Conservation (phyloP, 2,888 invertebrate species). For the Chrysolina oricalcia region DNA sequence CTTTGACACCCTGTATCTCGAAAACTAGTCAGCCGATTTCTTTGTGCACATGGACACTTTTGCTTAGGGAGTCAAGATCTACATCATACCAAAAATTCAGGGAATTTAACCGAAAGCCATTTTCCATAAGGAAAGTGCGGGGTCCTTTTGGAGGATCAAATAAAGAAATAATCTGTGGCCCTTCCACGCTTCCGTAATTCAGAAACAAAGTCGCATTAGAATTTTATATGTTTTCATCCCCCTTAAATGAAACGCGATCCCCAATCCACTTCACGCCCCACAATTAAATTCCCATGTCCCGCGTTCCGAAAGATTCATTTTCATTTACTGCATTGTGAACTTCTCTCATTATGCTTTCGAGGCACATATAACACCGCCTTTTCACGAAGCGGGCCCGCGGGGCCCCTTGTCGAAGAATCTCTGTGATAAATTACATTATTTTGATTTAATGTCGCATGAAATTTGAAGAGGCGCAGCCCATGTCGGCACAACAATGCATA, state of each 20-base stretch:
- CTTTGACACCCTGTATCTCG: too few species aligned
- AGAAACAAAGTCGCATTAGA: neutral
- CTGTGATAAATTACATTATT: constrained; percentile 71
- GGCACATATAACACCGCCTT: constrained; percentile 25
- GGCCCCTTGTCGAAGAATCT: constrained; percentile 51
- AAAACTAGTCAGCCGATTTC: too few species aligned
- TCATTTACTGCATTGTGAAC: constrained; percentile 29
- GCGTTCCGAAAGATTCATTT: constrained; percentile 23
- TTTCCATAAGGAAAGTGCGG: too few species aligned
- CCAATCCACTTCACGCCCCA: constrained; percentile 25
- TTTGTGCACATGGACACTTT: too few species aligned
- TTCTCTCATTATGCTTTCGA: constrained; percentile 27
- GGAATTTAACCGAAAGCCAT: too few species aligned
- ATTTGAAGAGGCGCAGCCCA: constrained; percentile 70
- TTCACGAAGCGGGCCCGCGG: neutral
- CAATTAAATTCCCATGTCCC: constrained; percentile 24
- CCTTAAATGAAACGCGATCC: neutral
- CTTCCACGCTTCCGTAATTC: neutral
- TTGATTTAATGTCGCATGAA: constrained; percentile 72
- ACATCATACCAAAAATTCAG: too few species aligned
- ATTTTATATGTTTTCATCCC: too few species aligned
- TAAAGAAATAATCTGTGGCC: too few species aligned
- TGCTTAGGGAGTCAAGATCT: too few species aligned
- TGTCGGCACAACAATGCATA: constrained; percentile 69
- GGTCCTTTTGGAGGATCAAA: too few species aligned